Percentiles rank a stretch among this genome's conserved stretches.
Conservation (phyloP, 2,797 vertebrate species). For the Pipistrellus pygmaeus region DNA sequence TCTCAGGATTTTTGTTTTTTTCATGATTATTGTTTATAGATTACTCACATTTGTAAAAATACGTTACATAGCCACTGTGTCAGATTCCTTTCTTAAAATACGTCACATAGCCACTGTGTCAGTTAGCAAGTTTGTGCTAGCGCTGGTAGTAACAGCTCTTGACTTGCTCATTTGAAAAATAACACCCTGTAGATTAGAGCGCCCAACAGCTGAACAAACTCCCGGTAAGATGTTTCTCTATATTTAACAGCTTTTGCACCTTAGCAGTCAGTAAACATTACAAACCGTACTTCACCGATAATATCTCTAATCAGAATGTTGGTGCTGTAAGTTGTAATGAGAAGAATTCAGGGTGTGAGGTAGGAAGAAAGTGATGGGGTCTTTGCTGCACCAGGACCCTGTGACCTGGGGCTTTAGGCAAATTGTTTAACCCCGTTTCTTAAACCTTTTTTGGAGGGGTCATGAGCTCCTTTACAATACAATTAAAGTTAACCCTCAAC, state of each 20-base stretch:
- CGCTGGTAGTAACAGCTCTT: neutral
- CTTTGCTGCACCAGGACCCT: neutral
- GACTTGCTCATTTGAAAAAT: neutral
- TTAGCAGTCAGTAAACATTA: neutral
- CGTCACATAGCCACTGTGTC: neutral
- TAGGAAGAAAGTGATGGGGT: neutral
- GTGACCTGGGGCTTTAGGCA: neutral
- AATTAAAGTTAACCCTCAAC: neutral
- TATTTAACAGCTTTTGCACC: neutral
- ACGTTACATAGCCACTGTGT: too few relatives aligned
- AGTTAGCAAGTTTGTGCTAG: neutral
- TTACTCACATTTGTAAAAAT: neutral
- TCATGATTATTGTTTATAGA: neutral
- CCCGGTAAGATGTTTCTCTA: neutral
- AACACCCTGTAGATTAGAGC: neutral
- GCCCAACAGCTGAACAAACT: constrained; percentile 3
- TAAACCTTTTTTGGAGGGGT: neutral
- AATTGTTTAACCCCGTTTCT: neutral
- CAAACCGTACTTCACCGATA: neutral
- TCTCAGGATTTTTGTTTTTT: neutral
- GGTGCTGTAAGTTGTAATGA: neutral
- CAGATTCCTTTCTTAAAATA: neutral
- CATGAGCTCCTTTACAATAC: constrained; percentile 1
- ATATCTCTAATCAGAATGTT: neutral
- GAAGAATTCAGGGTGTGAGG: neutral